phyloP scores from a whole-genome alignment of 2,888 invertebrate genomes.

The Pyralis farinalis region DNA sequence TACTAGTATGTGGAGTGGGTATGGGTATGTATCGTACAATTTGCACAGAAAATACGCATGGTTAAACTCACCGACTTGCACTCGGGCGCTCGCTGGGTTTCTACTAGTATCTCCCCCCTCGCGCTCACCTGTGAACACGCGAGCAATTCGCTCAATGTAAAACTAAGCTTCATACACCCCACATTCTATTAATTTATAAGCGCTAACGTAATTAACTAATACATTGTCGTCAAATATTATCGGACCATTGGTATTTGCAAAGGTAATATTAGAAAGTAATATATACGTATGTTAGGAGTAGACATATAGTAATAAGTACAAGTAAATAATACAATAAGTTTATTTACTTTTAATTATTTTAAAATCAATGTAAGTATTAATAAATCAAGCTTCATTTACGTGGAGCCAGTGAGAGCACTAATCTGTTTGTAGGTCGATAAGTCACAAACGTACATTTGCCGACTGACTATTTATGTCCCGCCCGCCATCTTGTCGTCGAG shows the following conservation, averaged over 20 bases:
- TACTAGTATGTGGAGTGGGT: not conserved
- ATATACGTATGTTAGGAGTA: too few species aligned
- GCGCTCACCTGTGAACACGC: constrained; percentile 77
- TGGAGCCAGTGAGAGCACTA: constrained; percentile 30
- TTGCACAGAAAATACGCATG: constrained; percentile 26
- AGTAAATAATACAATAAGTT: too few species aligned
- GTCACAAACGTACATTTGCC: constrained; percentile 50
- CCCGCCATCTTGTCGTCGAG: constrained; percentile 71
- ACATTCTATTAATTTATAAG: too few species aligned
- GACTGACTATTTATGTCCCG: constrained; percentile 58
- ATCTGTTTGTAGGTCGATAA: constrained; percentile 54
- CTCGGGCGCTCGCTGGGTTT: constrained; percentile 71
- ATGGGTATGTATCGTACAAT: not conserved
- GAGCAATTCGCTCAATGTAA: constrained; percentile 69
- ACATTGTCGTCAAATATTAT: too few species aligned
- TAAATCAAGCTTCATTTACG: too few species aligned
- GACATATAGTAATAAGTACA: too few species aligned
- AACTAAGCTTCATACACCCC: constrained; percentile 44
- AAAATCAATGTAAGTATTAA: too few species aligned
- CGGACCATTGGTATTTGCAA: too few species aligned
- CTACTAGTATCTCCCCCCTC: constrained; percentile 74
- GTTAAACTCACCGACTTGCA: constrained; percentile 68
- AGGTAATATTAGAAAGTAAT: too few species aligned
- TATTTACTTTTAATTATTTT: too few species aligned
- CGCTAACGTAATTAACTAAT: too few species aligned